These are phyloP conservation scores for Sebastiscus tertius DNA, from an alignment of 2,797 vertebrate species.

Conservation along the genomic window DNA sequence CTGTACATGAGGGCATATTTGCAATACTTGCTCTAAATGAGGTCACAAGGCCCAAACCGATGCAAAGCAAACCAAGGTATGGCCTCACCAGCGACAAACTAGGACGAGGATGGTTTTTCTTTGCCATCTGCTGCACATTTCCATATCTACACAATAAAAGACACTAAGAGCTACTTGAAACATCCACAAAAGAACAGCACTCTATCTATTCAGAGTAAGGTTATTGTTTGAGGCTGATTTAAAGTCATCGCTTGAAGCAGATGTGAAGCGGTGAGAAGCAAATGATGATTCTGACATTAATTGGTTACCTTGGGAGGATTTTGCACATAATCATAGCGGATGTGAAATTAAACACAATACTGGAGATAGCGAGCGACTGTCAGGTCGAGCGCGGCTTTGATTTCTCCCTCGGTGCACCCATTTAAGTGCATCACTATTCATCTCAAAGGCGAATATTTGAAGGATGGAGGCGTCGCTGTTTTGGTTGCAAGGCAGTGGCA, in stretches of 20 bases:
- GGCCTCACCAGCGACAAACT: constrained; percentile 3
- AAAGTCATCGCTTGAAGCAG: constrained; percentile 23
- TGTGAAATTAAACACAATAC: constrained; percentile 29
- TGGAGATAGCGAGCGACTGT: constrained; percentile 28
- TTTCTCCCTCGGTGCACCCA: constrained; percentile 6
- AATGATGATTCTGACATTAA: constrained; percentile 22
- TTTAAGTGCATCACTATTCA: constrained; percentile 33
- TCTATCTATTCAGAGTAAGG: background rate
- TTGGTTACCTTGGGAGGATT: constrained; percentile 4
- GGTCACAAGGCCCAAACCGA: constrained; percentile 17
- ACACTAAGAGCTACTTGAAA: background rate
- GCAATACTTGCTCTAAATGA: constrained; percentile 27
- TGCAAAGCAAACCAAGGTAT: constrained; percentile 16
- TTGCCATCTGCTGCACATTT: constrained; percentile 7
- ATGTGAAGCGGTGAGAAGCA: background rate
- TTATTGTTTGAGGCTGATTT: constrained; percentile 8
- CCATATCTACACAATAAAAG: constrained; percentile 18
- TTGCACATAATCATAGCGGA: constrained; percentile 15
- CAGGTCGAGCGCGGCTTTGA: constrained; percentile 16
- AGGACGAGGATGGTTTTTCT: background rate
- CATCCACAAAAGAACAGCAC: background rate
- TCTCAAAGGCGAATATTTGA: constrained; percentile 7
- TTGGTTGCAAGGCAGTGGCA: constrained; percentile 1
- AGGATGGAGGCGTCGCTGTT: constrained; percentile 3
- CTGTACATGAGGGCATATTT: constrained; percentile 2